Evolutionary conservation across 2,797 vertebrate genomes (phyloP), one percentile per base, ranked within the genome.

Genomic region (Rhinella marina): DNA sequence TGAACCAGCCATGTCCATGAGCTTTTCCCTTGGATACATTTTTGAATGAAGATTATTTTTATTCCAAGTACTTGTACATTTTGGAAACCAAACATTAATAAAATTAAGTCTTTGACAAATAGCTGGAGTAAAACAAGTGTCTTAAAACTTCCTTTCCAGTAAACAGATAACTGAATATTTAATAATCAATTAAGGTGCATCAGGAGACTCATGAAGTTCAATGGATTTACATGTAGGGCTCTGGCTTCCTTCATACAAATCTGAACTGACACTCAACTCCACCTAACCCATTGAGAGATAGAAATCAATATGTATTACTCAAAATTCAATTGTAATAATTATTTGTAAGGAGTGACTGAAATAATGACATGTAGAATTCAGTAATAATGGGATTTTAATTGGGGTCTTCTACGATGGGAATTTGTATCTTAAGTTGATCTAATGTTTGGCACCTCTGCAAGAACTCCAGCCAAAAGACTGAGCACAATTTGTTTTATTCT

Each of bases 301-400:
- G 13, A 64, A 82, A 82, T 81, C 56, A n/a, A 76, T 82, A 25
- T 62, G 16, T 48, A 83, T 87, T 83, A 64, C 41, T n/a, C 12
- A 77, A 56, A 41, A 56, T 78, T 9, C 10, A 48, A 14, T 56
- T 52, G 59, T 52, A 13, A 54, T 57, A 77, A 56, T 82, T 27
- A 25, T 87, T 87, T 83, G 80, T 62, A 66, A 29, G 68, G 23
- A 57, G 48, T 73, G 73, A 61, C 27, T 61, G 10, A 29, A 81
- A 27, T 48, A 75, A 75, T 50, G 68, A 86, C 57, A 59, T 75
- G 86, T 82, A n/a, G 32, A 52, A 62, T 76, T 57, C 79, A 32
- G 75, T 75, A 87, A 75, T 54, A 75, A 76, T 82, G 41, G 21
- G 32, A 64, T 73, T 75, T 82, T 41, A 72, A 70, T 75, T 87